Base-by-base conservation (phyloP, 2,888 invertebrate genomes). In the Drosophila mimica region DNA sequence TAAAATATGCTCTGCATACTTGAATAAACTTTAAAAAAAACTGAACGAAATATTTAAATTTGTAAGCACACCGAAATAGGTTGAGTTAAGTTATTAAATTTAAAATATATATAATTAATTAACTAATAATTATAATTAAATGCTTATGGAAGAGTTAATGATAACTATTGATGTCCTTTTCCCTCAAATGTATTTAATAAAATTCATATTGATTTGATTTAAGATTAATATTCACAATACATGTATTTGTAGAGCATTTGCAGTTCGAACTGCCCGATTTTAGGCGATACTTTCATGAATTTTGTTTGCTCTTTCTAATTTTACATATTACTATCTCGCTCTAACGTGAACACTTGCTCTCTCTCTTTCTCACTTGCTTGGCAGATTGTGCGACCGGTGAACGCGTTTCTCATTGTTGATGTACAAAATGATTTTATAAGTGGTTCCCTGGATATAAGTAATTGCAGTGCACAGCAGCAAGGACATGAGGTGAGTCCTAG, bases 341-440 rank as follows among this genome's bases (percentile, higher is more conserved):
- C 60, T 67, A 46, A 78, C 57, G 72, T 57, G 62, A 57, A 68
- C 51, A 70, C 76, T 79, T 92, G 92, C 74, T 49, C 30, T 30
- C 28, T 69, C 48, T 80, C 57, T 76, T 49, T 69, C 58, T 70
- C 49, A 70, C 79, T 81, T 92, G 92, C 79, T 70, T 82, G 80
- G 74, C 93, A 97, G 96, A 96, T 97, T 92, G 96, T 97, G 70
- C 95, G 97, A 63, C 98, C 98, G 25, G 96, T 97, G 81, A 96
- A 96, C 92, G 98, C 97, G 31, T 96, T 99, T 92, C 94, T 99
- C 76, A 95, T 99, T 72, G 98, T 99, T 76, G 99, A 99, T 93
- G 98, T 99, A 34, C 99, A 99, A 94, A 99, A 99, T 93, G 99
- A 99, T 94, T 99, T 99, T 94, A 98, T 99, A 92, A 96, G 96